Conservation (phyloP, 2,797 vertebrate species). For the Eremophila alpestris region DNA sequence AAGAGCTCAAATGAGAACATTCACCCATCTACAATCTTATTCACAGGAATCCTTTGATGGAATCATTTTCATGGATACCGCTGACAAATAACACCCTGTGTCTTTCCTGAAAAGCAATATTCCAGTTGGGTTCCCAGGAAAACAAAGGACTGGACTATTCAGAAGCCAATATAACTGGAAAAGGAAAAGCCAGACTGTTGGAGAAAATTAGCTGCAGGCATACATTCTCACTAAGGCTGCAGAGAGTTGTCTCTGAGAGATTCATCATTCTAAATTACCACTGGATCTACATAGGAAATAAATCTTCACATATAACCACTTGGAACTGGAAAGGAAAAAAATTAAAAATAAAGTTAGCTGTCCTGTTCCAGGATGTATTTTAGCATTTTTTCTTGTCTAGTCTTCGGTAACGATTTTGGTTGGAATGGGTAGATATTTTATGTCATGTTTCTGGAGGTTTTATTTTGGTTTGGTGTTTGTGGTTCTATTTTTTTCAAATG, state of each 20-base stretch:
- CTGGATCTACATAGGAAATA: conserved; percentile 20
- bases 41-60: background rate
- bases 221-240: conserved; percentile 19
- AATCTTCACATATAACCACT: conserved; percentile 23
- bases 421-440: background rate
- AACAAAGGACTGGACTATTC: conserved; percentile 18
- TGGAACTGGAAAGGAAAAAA: background rate
- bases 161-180: conserved; percentile 1
- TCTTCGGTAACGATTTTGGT: background rate
- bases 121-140: background rate
- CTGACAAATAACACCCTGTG: background rate
- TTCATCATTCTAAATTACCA: conserved; percentile 47
- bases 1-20: background rate
- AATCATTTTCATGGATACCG: background rate
- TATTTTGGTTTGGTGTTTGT: background rate
- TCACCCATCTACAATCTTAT: background rate
- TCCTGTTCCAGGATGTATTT: background rate
- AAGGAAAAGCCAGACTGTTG: conserved; percentile 13
- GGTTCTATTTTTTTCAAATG: background rate
- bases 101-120: background rate
- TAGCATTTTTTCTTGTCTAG: background rate
- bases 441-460: background rate
- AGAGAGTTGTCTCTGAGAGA: conserved; percentile 3
- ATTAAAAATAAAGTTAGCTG: background rate
- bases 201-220: conserved; percentile 39